Base-by-base conservation (phyloP, 2,113 vertebrate species). In the Sinocyclocheilus anophthalmus region DNA sequence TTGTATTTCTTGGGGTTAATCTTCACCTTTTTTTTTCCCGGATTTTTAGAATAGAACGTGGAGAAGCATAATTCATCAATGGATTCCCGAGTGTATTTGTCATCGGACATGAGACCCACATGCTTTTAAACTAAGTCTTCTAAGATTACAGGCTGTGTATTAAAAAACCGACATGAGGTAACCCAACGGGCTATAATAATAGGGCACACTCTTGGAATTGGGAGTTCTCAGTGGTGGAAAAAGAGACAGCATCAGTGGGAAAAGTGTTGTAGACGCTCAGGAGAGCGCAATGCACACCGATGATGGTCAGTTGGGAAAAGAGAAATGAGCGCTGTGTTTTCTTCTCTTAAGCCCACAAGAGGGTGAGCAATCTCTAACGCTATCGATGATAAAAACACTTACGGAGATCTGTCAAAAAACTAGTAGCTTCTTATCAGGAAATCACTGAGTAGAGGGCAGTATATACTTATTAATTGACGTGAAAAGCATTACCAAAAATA, bases 341-440 rank as follows among this genome's bases (percentile, higher is more conserved):
- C 8, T 39, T 24, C 48, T 67, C 65, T 8, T 24, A 0, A 81
- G 33, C 92, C 92, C 92, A 93, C 83, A 73, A 78, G 91, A 87
- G 86, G 93, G 92, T 75, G 91, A n/a, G n/a, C 89, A 89, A 92
- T 81, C 88, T 50, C 57, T 73, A 22, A 81, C 24, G 11, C 80
- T 63, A 69, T 59, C 50, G 11, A 69, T 50, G 4, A n/a, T 37
- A 55, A 45, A 30, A 13, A 33, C n/a, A 33, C 57, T 57, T 76
- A 45, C 2, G 42, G 42, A 45, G 9, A 9, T 45, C 42, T 10
- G 42, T 37, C 12, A 9, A 79, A 24, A 77, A 42, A 6, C 24
- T 33, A 69, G 55, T 5, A 12, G 37, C 18, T 42, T 42, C 9
- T 45, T 10, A 45, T 45, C 42, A 45, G 42, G n/a, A 26, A 14